A percentile compares a stretch with the other conserved stretches of the same genome.
phyloP scores from a whole-genome alignment of 2,797 vertebrate species.

The Acrocephalus scirpaceus region DNA sequence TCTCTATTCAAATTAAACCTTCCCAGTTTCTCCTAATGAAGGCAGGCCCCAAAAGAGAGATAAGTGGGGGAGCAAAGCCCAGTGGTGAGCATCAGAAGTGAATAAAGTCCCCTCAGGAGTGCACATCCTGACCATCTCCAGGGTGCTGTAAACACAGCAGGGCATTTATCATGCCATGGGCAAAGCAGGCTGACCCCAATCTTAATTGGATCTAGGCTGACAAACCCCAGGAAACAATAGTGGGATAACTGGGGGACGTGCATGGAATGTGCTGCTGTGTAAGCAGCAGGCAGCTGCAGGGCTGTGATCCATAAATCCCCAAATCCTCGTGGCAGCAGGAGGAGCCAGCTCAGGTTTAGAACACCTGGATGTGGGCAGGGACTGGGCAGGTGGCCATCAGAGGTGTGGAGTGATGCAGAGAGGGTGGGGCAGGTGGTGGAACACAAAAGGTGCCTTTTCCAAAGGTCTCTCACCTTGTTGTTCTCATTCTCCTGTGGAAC shows the following conservation, averaged over 20 bases:
- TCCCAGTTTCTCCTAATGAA: not conserved
- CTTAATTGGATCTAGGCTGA: conserved; percentile 19
- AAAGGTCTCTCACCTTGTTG: rapidly evolving
- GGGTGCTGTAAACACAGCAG: not conserved
- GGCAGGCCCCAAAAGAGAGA: not conserved
- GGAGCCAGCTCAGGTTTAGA: not conserved
- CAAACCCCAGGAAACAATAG: not conserved
- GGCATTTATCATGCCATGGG: not conserved
- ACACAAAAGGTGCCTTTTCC: not conserved
- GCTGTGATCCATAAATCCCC: not conserved
- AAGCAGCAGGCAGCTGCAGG: not conserved
- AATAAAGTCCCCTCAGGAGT: not conserved
- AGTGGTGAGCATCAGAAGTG: not conserved
- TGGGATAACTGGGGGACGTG: not conserved
- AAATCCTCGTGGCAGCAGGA: not conserved
- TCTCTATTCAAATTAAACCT: not conserved
- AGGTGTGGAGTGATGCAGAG: rapidly evolving
- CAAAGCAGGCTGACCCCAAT: not conserved
- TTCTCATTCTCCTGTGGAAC: too few species aligned
- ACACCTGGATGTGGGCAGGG: not conserved
- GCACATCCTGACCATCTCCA: not conserved
- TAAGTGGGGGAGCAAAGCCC: not conserved
- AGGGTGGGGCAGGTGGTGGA: not conserved
- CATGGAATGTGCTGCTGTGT: not conserved
- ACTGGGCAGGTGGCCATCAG: rapidly evolving